Evolutionary conservation across 1,140 invertebrate species (phyloP), one percentile per base, ranked within the genome.

Genomic region (Bombus cullumanus): DNA sequence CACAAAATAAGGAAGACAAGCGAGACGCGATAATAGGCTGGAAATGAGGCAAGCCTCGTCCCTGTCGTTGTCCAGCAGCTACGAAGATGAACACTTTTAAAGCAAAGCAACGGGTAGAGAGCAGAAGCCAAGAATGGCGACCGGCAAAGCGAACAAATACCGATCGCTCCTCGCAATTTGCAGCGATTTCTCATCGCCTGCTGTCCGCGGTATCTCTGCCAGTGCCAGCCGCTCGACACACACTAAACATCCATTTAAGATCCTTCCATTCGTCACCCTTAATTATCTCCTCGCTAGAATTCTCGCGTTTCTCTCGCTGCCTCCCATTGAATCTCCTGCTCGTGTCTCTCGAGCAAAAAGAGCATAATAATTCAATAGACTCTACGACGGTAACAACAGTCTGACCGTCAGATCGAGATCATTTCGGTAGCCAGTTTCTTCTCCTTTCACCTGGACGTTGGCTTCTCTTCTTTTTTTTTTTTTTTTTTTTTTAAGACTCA

Each of bases 381-480:
- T 57, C 57, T 87, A 80, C 62, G 43, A 34, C n/a, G 75, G 57
- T 85, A 89, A 89, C 85, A 90, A 71, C 86, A 57, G 77, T 28
- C 74, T 72, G 78, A 64, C 69, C 64, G 41, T 81, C 81, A 66
- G 28, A 74, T 72, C 80, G 34, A 22, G 75, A 81, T 86, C 71
- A 86, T 88, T 90, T 90, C 80, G 81, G 86, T 90, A 88, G 86
- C 83, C 69, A 25, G 68, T 62, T 78, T 88, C 82, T 75, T 66
- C 71, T 34, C 37, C 64, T 28, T 39, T 62, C 57, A n/a, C 28
- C 47, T 62, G 59, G 28, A n/a, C 59, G 12, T 62, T 62, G 3
- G 4, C 59, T 62, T 62, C 12, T 62, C 28, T 5, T 62, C 12
- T 62, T 12, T 5, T 10, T 6, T 47, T 18, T 18, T 47, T 18